Base-by-base conservation (phyloP, 1,140 invertebrate genomes). In the Polypedilum pembai region DNA sequence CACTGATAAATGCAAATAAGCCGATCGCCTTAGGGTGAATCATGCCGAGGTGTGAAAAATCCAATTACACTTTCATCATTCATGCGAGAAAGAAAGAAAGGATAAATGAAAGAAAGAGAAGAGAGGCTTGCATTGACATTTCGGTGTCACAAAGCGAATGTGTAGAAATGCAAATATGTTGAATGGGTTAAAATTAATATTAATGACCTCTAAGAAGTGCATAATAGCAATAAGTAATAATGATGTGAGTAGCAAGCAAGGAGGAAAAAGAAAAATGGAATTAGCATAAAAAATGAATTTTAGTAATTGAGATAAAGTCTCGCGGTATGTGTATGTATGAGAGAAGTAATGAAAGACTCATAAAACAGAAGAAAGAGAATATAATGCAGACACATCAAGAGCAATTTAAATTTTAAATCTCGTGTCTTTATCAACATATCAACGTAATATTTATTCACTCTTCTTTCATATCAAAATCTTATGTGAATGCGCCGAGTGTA, bases 281-380 rank as follows among this genome's bases (percentile, higher is more conserved):
- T 69, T 69, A 20, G 65, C 65, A 69, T 69, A 69, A 69, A 69
- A 69, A 69, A 69, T 20, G 20, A 69, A 69, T 69, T 69, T 21
- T 69, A 20, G 65, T 21, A 69, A 69, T 69, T 69, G 65, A 69
- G 65, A 69, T 69, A 69, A 56, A 69, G 65, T 69, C 65, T n/a
- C 65, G 65, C 24, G 18, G 65, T 8, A 21, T 21, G 17, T n/a
- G n/a, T n/a, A n/a, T n/a, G n/a, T n/a, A n/a, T n/a, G n/a, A n/a
- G n/a, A n/a, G n/a, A n/a, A n/a, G n/a, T 18, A 69, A 69, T 3
- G 5, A 10, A 69, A 20, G 65, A 69, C 1, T 12, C 45, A 17
- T 17, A 33, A 56, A n/a, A 12, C 45, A 56, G 45, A 56, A 56
- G 45, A 56, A 56, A n/a, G 45, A 56, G n/a, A 56, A 56, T n/a